Base-by-base conservation (phyloP, 1,140 invertebrate species). In the Drosophila athabasca region DNA sequence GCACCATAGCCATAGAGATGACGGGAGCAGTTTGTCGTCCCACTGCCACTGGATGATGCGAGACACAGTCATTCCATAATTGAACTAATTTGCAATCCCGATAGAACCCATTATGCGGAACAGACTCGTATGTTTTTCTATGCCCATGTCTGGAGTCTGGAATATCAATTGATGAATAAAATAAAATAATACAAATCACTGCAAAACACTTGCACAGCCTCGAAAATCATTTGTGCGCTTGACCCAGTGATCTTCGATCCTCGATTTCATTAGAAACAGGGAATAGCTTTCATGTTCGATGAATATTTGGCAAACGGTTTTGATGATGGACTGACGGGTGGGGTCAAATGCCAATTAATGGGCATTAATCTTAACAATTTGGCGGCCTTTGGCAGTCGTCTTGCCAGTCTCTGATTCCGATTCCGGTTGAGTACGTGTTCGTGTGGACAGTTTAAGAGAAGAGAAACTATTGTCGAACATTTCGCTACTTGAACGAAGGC, bases 401-500 rank as follows among this genome's bases (percentile, higher is more conserved):
- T 6, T 26, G 24, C 4, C 4, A 26, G 24, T 26, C 24, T 26
- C 24, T 8, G 29, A 31, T 31, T 31, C 31, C 31, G 31, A 31
- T 9, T 31, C 8, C 19, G 13, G n/a, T 6, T 4, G 50, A 2
- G 44, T 58, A 69, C 52, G 67, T 69, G 65, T 43, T 19, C 9
- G 48, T 67, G 17, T 44, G 64, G 51, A 69, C 43, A 58, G n/a
- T 58, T 69, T 43, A 26, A 65, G 64, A 62, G 69, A 67, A 45
- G 65, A 68, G 52, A 70, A 70, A 75, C 59, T 53, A 62, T 31
- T 71, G 53, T 69, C 62, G 57, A 65, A 50, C 52, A 57, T 66
- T 83, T 75, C 57, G 62, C 57, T 68, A 65, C 35, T 46, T 57
- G 46, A 71, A 22, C 58, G 66, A 81, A 80, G 78, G 78, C 77